Evolutionary conservation across 2,113 vertebrate species (phyloP), one percentile per base, ranked within the genome.

Genomic region (Plecotus auritus): DNA sequence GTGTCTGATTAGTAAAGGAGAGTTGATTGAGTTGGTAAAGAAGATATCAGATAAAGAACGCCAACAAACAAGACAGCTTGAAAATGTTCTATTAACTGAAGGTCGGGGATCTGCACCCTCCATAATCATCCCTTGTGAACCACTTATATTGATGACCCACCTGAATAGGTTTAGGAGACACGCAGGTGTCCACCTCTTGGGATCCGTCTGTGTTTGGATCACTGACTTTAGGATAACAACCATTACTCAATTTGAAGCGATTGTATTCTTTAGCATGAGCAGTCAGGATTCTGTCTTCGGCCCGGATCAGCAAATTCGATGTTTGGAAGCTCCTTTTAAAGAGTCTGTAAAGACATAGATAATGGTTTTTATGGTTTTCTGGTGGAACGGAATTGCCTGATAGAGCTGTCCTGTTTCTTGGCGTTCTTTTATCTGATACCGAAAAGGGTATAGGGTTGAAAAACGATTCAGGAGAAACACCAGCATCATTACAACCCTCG

Each of bases 311-410:
- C 49, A 96, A 76, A 66, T 80, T n/a, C n/a, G 72, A 74, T 73
- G 49, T 90, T 85, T 90, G 40, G 92, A 90, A 88, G 42, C 64
- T 70, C 37, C 23, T 47, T 74, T 72, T 18, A 80, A 69, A 83
- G 84, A 59, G 35, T 83, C 42, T 73, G n/a, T 70, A 54, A 69
- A 78, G 70, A 42, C 14, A 3, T 35, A 87, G 56, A 22, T 85
- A 84, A 84, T 94, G 89, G 32, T 94, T 78, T 90, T 92, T 93
- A 87, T 88, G 81, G 22, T 54, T 93, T 91, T 96, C 69, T 26
- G 10, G 35, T 93, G 91, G 93, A 70, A 59, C 64, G 61, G 69
- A 93, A 87, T 77, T 94, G 13, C 56, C 61, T 59, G 87, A 32
- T 67, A 51, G 59, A 88, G 35, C 16, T 32, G 35, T 84, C 70